Percentiles rank a stretch among this genome's conserved stretches.
Conservation (phyloP, 2,888 invertebrate genomes). For the Mantis religiosa region DNA sequence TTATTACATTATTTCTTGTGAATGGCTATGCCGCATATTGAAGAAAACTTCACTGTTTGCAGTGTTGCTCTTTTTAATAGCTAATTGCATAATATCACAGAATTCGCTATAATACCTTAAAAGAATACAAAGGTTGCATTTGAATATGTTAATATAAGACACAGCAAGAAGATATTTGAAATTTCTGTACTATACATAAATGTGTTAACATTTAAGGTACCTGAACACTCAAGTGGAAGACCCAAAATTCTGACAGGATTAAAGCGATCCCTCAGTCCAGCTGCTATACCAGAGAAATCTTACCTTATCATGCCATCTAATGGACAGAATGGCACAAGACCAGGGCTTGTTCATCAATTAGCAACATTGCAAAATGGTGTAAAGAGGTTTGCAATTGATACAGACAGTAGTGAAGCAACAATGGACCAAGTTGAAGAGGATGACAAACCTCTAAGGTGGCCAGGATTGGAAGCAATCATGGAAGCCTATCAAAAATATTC, state of each 20-base stretch:
- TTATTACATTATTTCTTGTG: no score
- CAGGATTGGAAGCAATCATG: slow-evolving; percentile 46
- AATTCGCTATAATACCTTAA: no score
- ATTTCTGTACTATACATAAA: no score
- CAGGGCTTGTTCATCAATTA: slow-evolving; percentile 9
- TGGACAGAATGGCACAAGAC: slow-evolving; percentile 27
- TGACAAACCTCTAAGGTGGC: slow-evolving; percentile 39
- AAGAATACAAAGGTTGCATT: no score
- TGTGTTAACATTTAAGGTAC: not conserved
- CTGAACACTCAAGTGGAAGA: not conserved
- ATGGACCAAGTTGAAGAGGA: slow-evolving; percentile 9
- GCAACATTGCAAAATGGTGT: slow-evolving; percentile 25
- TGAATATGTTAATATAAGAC: no score
- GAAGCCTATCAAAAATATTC: slow-evolving; percentile 52
- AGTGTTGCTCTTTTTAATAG: no score
- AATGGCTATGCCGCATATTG: no score
- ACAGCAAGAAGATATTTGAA: no score
- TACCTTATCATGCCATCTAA: slow-evolving; percentile 17
- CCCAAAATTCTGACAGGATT: not conserved
- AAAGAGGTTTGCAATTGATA: slow-evolving; percentile 20
- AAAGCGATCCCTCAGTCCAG: slow-evolving; percentile 27
- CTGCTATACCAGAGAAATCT: slow-evolving; percentile 6
- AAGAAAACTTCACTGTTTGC: no score
- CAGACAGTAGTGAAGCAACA: slow-evolving; percentile 5
- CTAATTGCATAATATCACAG: no score